Percentiles rank a stretch among this genome's conserved stretches.
Conservation (phyloP, 2,888 invertebrate species). For the Andrena dorsata region DNA sequence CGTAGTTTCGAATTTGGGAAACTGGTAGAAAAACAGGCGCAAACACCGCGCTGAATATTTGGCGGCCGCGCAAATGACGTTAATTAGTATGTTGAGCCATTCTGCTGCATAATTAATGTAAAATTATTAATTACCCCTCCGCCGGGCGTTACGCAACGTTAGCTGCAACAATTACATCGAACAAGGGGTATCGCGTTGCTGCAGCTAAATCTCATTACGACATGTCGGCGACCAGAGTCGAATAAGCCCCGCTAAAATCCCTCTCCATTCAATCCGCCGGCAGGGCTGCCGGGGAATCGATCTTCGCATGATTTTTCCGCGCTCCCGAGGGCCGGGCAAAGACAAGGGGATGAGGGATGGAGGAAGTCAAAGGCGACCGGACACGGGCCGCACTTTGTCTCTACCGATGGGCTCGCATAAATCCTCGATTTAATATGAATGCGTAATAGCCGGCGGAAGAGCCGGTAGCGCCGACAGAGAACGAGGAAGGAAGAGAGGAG, state of each 20-base stretch:
- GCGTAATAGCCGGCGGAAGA: conserved; percentile 50
- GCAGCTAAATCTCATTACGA: conserved; percentile 51
- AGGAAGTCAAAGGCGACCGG: not conserved
- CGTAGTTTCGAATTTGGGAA: not conserved
- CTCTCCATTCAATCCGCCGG: not conserved
- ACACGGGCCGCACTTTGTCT: conserved; percentile 25
- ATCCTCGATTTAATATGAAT: conserved; percentile 70
- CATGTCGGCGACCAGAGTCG: conserved; percentile 30
- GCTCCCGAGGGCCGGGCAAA: not conserved
- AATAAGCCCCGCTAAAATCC: conserved; percentile 19
- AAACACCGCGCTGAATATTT: conserved; percentile 3
- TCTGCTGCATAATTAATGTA: conserved; percentile 53
- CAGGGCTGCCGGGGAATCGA: conserved; percentile 20
- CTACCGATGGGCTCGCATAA: conserved; percentile 65
- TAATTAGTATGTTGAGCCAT: conserved; percentile 50
- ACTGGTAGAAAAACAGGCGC: conserved; percentile 14
- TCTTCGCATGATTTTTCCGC: not conserved
- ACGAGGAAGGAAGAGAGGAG: conserved; percentile 20
- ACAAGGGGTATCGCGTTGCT: conserved; percentile 38
- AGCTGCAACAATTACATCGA: conserved; percentile 44
- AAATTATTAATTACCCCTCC: conserved; percentile 56
- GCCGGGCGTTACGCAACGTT: conserved; percentile 55
- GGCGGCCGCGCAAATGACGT: conserved; percentile 13
- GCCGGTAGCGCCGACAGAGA: not conserved
- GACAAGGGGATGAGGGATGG: conserved; percentile 2